phyloP scores from a whole-genome alignment of 2,113 vertebrate species.

The Helogale parvula region DNA sequence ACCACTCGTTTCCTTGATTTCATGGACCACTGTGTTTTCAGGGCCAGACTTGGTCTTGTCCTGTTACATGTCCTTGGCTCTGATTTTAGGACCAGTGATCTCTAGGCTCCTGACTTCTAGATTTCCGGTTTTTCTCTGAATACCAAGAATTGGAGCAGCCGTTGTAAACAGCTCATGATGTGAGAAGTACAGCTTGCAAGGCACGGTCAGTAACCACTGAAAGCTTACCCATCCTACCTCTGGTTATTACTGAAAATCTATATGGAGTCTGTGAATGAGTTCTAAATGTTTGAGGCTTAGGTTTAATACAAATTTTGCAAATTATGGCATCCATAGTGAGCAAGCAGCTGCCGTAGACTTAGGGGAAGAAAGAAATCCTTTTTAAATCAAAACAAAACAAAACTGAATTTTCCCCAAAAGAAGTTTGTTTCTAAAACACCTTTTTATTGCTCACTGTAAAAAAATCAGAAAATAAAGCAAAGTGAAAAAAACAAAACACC shows the following conservation, averaged over 20 bases:
- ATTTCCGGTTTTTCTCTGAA: background rate
- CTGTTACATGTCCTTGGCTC: background rate
- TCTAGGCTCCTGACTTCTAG: background rate
- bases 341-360: background rate
- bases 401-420: background rate
- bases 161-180: background rate
- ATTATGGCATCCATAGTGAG: background rate
- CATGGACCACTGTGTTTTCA: background rate
- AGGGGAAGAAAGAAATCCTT: background rate
- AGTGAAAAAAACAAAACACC: background rate
- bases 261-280: background rate
- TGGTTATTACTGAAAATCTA: background rate
- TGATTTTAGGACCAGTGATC: background rate
- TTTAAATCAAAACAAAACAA: background rate
- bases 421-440: background rate
- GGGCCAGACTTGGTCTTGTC: background rate
- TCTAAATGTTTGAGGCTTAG: background rate
- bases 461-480: background rate
- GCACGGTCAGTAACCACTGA: background rate
- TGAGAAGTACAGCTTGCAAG: background rate
- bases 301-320: background rate
- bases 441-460: background rate
- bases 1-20: background rate
- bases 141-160: background rate
- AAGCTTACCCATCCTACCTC: background rate